These are phyloP conservation scores for Peromyscus leucopus DNA, from an alignment of 2,113 vertebrate genomes.

Conservation along the genomic window DNA sequence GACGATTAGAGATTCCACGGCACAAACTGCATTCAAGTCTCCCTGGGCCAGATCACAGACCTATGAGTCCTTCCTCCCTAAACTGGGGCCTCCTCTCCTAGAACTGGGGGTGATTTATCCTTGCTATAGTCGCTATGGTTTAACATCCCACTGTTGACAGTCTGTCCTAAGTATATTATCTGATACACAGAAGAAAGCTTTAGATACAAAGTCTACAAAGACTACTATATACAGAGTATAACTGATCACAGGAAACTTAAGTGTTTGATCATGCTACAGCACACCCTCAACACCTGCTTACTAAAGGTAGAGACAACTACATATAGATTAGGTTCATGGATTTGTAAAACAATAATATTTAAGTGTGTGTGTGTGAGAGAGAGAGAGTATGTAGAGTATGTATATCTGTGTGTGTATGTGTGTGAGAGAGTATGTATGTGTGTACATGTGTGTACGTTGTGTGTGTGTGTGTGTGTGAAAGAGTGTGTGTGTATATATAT, in stretches of 20 bases:
- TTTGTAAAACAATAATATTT: background rate
- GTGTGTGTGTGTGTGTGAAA: too few species aligned
- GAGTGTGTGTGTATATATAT: too few species aligned
- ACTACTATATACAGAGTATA: background rate
- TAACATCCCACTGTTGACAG: background rate
- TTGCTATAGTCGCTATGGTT: background rate
- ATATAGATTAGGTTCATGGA: background rate
- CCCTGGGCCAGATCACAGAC: background rate
- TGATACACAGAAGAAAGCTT: background rate
- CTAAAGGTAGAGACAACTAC: slow-evolving; percentile 3
- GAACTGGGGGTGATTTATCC: background rate
- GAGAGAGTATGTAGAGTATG: too few species aligned
- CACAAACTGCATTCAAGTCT: background rate
- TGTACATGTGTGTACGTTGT: too few species aligned
- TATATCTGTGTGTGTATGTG: too few species aligned
- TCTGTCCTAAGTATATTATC: background rate
- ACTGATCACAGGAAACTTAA: slow-evolving; percentile 5
- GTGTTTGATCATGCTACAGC: background rate
- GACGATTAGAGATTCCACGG: background rate
- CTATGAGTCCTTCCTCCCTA: background rate
- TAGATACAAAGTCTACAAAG: background rate
- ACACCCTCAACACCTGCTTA: background rate
- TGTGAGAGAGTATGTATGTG: too few species aligned
- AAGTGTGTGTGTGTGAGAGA: too few species aligned
- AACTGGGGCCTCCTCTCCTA: background rate